Percentiles rank a stretch among this genome's conserved stretches.
Conservation (phyloP, 2,888 invertebrate genomes). For the Meandrusa payeni region DNA sequence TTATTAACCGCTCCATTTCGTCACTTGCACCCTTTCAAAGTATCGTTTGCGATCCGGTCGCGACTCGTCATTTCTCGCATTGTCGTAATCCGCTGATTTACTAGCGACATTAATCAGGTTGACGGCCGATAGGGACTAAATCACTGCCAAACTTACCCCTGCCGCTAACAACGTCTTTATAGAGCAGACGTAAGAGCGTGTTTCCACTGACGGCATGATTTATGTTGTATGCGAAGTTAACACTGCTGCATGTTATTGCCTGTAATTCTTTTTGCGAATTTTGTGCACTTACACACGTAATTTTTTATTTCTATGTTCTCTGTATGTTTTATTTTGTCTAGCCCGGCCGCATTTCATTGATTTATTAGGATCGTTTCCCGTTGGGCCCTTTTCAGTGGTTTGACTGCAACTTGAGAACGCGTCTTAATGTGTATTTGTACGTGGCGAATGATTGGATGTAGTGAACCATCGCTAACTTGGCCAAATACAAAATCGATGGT, state of each 20-base stretch:
- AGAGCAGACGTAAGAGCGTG: constrained; percentile 37
- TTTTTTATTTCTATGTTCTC: constrained; percentile 59
- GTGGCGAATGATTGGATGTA: too few species aligned
- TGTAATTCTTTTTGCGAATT: constrained; percentile 78
- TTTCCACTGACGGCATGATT: constrained; percentile 31
- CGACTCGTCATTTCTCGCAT: constrained; percentile 81
- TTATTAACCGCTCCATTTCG: constrained; percentile 7
- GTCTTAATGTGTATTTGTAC: constrained; percentile 9
- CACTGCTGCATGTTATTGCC: constrained; percentile 77
- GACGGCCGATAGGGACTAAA: constrained; percentile 80
- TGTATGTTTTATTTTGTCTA: constrained; percentile 69
- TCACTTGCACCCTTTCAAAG: constrained; percentile 28
- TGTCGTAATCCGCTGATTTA: constrained; percentile 81
- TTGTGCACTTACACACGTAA: constrained; percentile 46
- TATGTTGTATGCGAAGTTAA: constrained; percentile 50
- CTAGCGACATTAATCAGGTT: constrained; percentile 79
- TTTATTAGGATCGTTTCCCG: constrained; percentile 67
- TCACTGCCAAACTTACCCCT: constrained; percentile 60
- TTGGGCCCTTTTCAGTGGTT: constrained; percentile 58
- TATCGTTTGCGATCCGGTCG: constrained; percentile 69
- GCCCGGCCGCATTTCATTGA: constrained; percentile 51
- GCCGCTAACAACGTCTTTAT: constrained; percentile 47
- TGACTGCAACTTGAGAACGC: constrained; percentile 59
- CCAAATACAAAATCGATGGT: too few species aligned
- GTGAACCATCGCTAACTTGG: too few species aligned